Evolutionary conservation across 2,113 vertebrate genomes (phyloP).

Genomic region (rat (Rattus norvegicus)): GRCr8 NC_086039.1:124307001-124307500

Average conservation of each 20-base stretch:
- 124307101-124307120: not conserved
- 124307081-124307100: not conserved
- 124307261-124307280: constrained; percentile 10
- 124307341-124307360: not conserved
- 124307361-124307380: not conserved
- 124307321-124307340: constrained; percentile 22
- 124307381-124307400: not conserved
- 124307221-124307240: not conserved
- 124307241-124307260: not conserved
- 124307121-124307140: not conserved
- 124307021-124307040: not conserved
- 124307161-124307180: not conserved
- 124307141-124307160: not conserved
- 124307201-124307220: not conserved
- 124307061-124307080: not conserved
- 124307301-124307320: not conserved
- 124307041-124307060: not conserved
- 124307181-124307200: not conserved
- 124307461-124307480: not conserved
- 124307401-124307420: not conserved
- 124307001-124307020: not conserved
- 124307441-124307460: not conserved
- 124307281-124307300: not conserved
- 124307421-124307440: not conserved
- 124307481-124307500: not conserved